Base-by-base conservation (phyloP, 2,888 invertebrate genomes). In the Leptopterna dolabrata region DNA sequence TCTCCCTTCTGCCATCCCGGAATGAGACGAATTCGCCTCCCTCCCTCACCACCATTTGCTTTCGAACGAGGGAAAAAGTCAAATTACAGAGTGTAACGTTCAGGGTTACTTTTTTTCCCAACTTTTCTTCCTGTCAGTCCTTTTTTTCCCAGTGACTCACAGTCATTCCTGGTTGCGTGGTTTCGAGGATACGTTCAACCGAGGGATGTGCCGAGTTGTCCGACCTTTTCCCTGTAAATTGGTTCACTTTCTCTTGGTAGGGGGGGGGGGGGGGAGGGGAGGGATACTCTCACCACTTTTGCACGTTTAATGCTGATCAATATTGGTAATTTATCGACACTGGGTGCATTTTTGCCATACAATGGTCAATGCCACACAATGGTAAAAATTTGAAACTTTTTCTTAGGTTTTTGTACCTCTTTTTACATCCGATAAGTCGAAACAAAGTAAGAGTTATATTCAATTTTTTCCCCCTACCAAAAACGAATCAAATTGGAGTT, bases 31-130 rank as follows among this genome's bases (percentile, higher is more conserved):
- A 43, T 78, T 47, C 16, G 78, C 55, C 29, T 51, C 78, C 24
- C 43, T 45, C 45, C 45, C 16, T 30, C 76, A 45, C 7, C 36
- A 2, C 36, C 7, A 36, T 36, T 36, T 36, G 27, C 24, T n/a
- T 51, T 27, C 55, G 27, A 80, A 80, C 47, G 55, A 24, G 63
- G 29, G 81, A 51, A 81, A 81, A 81, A 81, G 81, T 81, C 81
- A 81, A 81, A 81, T 81, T 81, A 81, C 81, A 81, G 51, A 81
- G 55, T 81, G 81, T 81, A 81, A 81, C 81, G 81, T 81, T 47
- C 51, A 47, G 51, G 30, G 11, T 81, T 55, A 19, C 45, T 27
- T 3, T 1, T 73, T 30, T 16, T 30, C 14, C 6, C 36, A n/a
- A 19, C 19, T n/a, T 4, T 63, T 63, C 24, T 63, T 63, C 6